Evolutionary conservation across 2,113 vertebrate genomes (phyloP).

Genomic region (Acrocephalus kingi): DNA sequence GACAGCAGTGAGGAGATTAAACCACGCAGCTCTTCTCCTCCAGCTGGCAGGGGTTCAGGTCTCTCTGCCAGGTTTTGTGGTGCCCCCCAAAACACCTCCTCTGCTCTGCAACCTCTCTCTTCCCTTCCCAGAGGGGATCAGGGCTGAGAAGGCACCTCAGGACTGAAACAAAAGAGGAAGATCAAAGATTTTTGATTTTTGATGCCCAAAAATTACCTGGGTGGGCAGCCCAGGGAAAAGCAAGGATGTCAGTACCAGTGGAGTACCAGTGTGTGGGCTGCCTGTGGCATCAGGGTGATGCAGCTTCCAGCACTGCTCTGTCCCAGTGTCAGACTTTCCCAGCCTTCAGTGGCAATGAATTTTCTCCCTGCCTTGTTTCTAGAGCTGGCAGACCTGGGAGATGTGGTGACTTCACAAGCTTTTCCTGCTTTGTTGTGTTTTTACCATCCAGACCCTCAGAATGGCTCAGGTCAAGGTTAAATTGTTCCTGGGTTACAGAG

Average conservation of each 20-base stretch:
- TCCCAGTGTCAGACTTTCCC: neutral
- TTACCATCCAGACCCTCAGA: neutral
- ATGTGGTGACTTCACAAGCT: neutral
- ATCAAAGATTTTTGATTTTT: neutral
- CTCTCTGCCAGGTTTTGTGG: rapidly evolving
- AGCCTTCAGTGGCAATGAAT: neutral
- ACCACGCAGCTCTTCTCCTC: neutral
- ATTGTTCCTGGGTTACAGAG: rapidly evolving
- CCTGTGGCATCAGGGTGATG: rapidly evolving
- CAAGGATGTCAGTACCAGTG: neutral
- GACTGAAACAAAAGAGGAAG: neutral
- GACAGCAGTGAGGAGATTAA: neutral
- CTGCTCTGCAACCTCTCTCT: neutral
- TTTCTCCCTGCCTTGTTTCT: neutral
- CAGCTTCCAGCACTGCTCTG: neutral
- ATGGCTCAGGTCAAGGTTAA: neutral
- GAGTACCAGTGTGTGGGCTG: neutral
- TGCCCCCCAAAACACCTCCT: neutral
- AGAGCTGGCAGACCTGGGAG: neutral
- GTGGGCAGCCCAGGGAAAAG: neutral
- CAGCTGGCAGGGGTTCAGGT: neutral
- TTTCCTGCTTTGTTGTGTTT: neutral
- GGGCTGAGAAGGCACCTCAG: neutral
- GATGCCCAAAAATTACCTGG: neutral
- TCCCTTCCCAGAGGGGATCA: neutral